These are phyloP conservation scores for Trichogramma evanescens DNA, from an alignment of 2,888 invertebrate genomes.

Conservation along the genomic window DNA sequence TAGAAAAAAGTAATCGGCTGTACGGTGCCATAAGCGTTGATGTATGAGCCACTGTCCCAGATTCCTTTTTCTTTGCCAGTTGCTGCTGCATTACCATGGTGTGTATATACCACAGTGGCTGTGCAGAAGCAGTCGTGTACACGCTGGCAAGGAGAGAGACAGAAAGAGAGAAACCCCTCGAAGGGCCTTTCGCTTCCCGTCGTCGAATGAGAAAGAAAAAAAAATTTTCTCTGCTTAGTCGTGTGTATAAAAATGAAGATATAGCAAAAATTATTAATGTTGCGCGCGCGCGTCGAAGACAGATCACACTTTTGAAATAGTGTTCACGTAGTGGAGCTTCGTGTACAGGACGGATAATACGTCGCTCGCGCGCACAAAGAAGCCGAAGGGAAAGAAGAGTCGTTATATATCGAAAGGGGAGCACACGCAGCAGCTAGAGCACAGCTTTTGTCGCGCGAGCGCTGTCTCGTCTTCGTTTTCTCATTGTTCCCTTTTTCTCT, in stretches of 20 bases:
- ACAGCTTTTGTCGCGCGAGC: constrained; percentile 9
- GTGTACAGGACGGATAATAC: not conserved
- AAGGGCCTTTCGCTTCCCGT: not conserved
- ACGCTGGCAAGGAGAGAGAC: no score
- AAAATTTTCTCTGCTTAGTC: not conserved
- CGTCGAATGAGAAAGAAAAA: not conserved
- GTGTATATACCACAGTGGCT: no score
- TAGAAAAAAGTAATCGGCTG: not conserved
- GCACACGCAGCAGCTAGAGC: not conserved
- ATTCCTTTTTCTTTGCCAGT: constrained; percentile 6
- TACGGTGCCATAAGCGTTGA: not conserved
- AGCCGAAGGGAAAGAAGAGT: not conserved
- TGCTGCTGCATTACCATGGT: no score
- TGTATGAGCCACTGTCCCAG: constrained; percentile 8
- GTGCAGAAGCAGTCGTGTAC: no score
- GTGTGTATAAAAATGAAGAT: constrained; percentile 11
- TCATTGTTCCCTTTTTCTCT: constrained; percentile 13
- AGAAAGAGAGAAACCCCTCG: no score
- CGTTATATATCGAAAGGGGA: not conserved
- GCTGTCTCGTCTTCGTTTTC: not conserved
- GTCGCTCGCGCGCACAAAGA: not conserved
- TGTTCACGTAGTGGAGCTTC: no score
- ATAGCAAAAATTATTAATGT: constrained; percentile 18
- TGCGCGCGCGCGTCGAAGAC: constrained; percentile 10
- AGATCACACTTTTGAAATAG: not conserved